Conservation (phyloP, 2,888 invertebrate species). For the Platerodrilus igneus region DNA sequence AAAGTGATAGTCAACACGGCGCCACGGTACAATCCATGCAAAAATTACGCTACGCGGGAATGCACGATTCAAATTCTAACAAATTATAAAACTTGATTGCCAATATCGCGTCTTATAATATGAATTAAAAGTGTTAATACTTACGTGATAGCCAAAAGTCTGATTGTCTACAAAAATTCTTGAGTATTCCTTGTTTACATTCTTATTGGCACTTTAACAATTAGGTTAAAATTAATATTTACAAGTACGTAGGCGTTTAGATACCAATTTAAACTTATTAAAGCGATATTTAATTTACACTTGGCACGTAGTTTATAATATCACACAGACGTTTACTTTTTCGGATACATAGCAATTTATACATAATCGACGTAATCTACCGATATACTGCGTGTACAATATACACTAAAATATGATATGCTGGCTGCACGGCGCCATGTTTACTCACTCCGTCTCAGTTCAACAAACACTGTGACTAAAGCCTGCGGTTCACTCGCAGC, state of each 20-base stretch:
- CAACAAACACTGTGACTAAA: conserved; percentile 36
- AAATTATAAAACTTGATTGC: too few species aligned
- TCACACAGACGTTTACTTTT: too few species aligned
- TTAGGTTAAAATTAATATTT: conserved; percentile 24
- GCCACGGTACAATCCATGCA: conserved; percentile 49
- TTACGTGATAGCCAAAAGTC: conserved; percentile 11
- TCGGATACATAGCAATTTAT: too few species aligned
- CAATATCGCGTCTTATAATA: too few species aligned
- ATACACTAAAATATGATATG: conserved; percentile 49
- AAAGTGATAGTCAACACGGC: conserved; percentile 49
- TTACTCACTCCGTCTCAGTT: conserved; percentile 45
- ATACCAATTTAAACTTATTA: conserved; percentile 15
- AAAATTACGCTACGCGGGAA: conserved; percentile 33
- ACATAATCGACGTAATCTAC: too few species aligned
- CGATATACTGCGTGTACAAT: conserved; percentile 43
- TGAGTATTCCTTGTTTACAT: conserved; percentile 27
- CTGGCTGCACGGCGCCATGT: conserved; percentile 50
- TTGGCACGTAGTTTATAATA: conserved; percentile 36
- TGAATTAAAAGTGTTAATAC: too few species aligned
- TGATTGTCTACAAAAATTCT: conserved; percentile 12
- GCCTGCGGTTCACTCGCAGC: conserved; percentile 34
- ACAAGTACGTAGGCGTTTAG: conserved; percentile 15
- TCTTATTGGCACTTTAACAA: conserved; percentile 24
- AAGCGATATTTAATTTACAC: conserved; percentile 20
- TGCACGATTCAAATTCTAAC: too few species aligned